Conservation (phyloP, 2,113 vertebrate genomes). For the Stictonetta naevosa region DNA sequence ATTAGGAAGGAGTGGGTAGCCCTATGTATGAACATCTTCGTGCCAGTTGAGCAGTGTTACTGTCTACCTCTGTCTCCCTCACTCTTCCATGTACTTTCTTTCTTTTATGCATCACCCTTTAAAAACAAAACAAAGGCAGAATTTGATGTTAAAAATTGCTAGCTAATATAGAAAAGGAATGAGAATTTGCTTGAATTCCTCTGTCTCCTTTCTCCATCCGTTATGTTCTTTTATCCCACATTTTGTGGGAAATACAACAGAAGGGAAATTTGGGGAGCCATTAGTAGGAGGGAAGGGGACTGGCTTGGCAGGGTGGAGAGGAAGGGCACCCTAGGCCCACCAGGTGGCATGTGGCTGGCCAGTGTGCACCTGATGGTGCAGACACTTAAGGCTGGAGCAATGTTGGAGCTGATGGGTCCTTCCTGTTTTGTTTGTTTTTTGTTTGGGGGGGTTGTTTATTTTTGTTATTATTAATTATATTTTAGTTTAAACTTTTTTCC, state of each 20-base stretch:
- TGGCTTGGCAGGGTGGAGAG: background rate
- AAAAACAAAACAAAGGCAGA: background rate
- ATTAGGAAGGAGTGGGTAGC: background rate
- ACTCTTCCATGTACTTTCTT: background rate
- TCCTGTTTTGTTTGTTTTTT: background rate
- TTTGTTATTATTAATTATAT: background rate
- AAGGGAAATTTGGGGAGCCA: background rate
- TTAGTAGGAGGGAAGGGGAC: background rate
- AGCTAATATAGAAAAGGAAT: background rate
- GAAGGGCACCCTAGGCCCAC: conserved; percentile 1
- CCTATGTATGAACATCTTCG: background rate
- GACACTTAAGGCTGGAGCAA: background rate
- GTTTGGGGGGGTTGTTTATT: background rate
- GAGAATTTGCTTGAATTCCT: background rate
- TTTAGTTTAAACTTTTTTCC: background rate
- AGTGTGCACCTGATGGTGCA: background rate
- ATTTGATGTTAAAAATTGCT: background rate
- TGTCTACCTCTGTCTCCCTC: background rate
- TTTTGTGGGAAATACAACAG: background rate
- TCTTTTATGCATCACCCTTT: background rate
- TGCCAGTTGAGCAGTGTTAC: background rate
- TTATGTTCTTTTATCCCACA: background rate
- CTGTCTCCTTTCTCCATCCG: background rate
- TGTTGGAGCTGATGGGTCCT: conserved; percentile 6
- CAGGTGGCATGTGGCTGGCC: background rate